A percentile compares a stretch with the other conserved stretches of the same genome.
phyloP scores from a whole-genome alignment of 2,888 invertebrate species.

The Lydus trimaculatus region DNA sequence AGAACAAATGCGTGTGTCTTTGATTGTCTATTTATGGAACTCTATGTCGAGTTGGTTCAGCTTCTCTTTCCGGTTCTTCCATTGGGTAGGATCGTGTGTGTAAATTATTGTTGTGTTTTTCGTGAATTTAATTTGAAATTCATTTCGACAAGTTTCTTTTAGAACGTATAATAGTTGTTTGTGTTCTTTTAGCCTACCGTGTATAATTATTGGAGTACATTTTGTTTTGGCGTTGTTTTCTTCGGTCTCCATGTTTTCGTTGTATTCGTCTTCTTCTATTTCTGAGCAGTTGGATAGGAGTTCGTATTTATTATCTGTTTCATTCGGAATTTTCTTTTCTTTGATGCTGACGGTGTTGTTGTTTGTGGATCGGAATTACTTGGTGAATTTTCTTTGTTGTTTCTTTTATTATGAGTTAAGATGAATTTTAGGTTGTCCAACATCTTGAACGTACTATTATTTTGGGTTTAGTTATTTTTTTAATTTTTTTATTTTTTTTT shows the following conservation, averaged over 20 bases:
- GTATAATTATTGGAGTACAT: background rate
- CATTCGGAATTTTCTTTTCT: background rate
- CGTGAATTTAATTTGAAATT: conserved; percentile 7
- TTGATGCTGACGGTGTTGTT: background rate
- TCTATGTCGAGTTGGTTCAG: background rate
- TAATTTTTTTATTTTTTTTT: no score
- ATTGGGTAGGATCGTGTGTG: background rate
- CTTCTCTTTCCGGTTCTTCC: background rate
- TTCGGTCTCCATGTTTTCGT: background rate
- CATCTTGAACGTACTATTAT: no score
- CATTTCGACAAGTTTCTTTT: background rate
- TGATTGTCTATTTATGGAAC: conserved; percentile 6
- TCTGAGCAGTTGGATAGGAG: background rate
- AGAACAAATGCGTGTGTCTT: conserved; percentile 16
- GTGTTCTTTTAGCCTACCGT: conserved; percentile 8
- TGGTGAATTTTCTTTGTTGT: background rate
- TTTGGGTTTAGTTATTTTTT: no score
- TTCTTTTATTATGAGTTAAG: background rate
- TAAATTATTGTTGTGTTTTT: conserved; percentile 9
- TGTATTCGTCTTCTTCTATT: background rate
- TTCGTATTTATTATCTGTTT: background rate
- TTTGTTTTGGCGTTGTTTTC: background rate
- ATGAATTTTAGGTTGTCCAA: background rate
- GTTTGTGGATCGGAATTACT: background rate
- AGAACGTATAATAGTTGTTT: background rate